phyloP scores from a whole-genome alignment of 2,113 vertebrate species.

The Muscicapa adusta region DNA sequence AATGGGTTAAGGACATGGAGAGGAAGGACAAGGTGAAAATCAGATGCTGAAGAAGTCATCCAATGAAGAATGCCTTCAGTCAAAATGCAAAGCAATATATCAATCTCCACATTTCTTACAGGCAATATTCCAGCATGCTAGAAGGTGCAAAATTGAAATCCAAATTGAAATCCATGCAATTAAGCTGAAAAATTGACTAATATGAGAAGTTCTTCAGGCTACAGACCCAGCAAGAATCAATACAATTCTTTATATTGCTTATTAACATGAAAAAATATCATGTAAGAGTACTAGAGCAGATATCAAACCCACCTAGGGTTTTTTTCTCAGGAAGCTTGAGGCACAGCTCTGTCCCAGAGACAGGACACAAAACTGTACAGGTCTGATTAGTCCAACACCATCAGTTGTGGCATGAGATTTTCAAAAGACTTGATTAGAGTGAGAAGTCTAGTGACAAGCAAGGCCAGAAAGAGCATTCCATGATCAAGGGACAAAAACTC shows the following conservation, averaged over 20 bases:
- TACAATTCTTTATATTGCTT: neutral
- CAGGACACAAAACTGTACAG: neutral
- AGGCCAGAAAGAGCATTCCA: neutral
- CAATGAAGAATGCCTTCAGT: neutral
- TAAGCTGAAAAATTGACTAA: neutral
- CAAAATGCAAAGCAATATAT: neutral
- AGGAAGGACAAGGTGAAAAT: neutral
- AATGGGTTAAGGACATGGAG: neutral
- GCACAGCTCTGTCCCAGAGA: neutral
- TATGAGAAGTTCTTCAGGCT: neutral
- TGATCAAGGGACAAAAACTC: neutral
- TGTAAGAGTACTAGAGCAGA: accelerated
- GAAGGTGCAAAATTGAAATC: neutral
- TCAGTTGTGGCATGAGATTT: neutral
- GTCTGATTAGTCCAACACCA: neutral
- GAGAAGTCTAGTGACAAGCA: neutral
- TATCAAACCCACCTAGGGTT: neutral
- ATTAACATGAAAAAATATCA: neutral
- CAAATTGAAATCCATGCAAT: neutral
- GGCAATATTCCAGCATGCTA: neutral
- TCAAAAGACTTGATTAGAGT: neutral
- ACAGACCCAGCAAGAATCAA: neutral
- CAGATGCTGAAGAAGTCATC: neutral
- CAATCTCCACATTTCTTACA: neutral
- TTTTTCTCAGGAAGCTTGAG: neutral